Evolutionary conservation across 2,113 vertebrate genomes (phyloP).

Genomic region (Urocitellus parryii): DNA sequence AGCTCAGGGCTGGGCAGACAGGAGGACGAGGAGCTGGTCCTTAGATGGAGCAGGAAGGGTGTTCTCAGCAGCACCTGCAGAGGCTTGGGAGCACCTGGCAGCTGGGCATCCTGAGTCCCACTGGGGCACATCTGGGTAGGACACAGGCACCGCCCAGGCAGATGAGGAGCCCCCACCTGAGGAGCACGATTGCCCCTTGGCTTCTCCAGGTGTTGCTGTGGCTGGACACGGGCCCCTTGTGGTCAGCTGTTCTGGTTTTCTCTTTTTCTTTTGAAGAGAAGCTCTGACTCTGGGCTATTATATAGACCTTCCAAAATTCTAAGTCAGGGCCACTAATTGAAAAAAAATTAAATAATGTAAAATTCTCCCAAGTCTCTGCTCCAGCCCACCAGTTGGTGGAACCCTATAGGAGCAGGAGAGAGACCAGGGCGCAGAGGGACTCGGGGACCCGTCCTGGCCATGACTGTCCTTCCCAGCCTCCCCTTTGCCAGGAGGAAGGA

Average conservation of each 20-base stretch:
- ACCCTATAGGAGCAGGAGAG: background rate
- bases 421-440: background rate
- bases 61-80: fast-evolving
- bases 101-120: fast-evolving
- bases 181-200: background rate
- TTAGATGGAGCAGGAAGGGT: background rate
- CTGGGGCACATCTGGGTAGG: fast-evolving
- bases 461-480: background rate
- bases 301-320: constrained; percentile 19
- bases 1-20: background rate
- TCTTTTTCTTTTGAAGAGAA: background rate
- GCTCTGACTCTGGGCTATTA: background rate
- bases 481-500: background rate
- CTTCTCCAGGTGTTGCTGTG: background rate
- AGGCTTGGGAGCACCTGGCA: background rate
- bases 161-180: background rate
- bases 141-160: fast-evolving
- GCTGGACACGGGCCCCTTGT: background rate
- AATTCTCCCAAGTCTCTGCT: background rate
- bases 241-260: background rate
- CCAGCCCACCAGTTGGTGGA: background rate
- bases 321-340: background rate
- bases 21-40: background rate
- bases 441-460: too few species aligned
- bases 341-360: background rate